A percentile compares a stretch with the other conserved stretches of the same genome.
Evolutionary conservation across 2,113 vertebrate genomes (phyloP).

Genomic region (Pachyramphus minor): DNA sequence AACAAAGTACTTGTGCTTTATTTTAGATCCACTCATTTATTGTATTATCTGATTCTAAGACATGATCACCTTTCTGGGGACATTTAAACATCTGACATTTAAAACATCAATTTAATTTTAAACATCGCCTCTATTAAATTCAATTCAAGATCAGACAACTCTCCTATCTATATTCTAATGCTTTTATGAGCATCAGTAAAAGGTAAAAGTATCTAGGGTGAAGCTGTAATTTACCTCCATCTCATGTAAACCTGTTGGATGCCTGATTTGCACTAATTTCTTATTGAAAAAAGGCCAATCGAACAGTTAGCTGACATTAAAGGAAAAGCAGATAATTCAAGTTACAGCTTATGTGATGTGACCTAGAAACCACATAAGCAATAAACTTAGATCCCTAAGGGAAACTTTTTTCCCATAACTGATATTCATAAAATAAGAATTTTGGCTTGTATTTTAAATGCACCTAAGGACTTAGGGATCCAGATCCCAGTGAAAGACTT

Average conservation of each 20-base stretch:
- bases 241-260: neutral
- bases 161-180: neutral
- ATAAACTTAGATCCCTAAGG: neutral
- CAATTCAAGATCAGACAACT: neutral
- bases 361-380: neutral
- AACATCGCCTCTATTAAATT: neutral
- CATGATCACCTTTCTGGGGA: neutral
- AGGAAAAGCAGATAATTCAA: neutral
- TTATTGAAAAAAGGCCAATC: neutral
- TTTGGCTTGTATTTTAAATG: constrained; percentile 2
- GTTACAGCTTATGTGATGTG: neutral
- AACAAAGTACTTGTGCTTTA: neutral
- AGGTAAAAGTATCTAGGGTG: neutral
- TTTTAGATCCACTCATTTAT: neutral
- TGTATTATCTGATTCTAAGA: neutral
- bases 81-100: neutral
- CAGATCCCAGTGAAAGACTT: neutral
- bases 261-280: neutral
- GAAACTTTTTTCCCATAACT: neutral
- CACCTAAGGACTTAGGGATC: neutral
- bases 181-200: neutral
- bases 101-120: neutral
- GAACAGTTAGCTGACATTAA: neutral
- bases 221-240: neutral
- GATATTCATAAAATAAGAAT: neutral